Evolutionary conservation across 2,113 vertebrate genomes (phyloP).

Genomic region (Mesoclemmys tuberculata): DNA sequence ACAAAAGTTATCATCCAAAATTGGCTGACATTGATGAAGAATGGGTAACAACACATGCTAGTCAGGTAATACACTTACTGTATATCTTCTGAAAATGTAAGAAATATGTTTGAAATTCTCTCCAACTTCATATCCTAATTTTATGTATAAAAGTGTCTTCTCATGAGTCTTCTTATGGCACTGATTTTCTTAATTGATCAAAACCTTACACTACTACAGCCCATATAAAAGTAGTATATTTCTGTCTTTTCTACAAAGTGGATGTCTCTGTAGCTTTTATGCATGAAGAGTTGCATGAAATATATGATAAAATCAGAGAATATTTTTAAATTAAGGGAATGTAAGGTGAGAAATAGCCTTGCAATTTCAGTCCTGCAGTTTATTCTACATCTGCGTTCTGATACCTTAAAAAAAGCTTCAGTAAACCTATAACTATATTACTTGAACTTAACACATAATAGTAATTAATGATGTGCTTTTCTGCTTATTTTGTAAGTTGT

Average conservation of each 20-base stretch:
- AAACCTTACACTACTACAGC: not conserved
- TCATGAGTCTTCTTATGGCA: rapidly evolving
- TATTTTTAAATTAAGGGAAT: not conserved
- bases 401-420: not conserved
- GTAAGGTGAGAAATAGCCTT: not conserved
- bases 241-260: not conserved
- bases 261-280: not conserved
- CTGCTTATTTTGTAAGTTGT: conserved; percentile 81
- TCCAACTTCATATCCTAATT: not conserved
- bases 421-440: rapidly evolving
- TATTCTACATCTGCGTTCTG: not conserved
- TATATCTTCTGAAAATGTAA: not conserved
- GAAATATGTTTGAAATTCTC: not conserved
- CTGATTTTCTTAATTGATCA: not conserved
- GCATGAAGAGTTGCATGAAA: not conserved
- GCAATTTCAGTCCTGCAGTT: not conserved
- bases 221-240: not conserved
- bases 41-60: conserved; percentile 89
- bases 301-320: not conserved
- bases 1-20: not conserved
- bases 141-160: not conserved
- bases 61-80: conserved; percentile 80
- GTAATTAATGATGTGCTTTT: not conserved
- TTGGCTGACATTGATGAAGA: conserved; percentile 81
- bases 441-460: not conserved